Base-by-base conservation (phyloP, 1,140 invertebrate species). In the Tribolium castaneum region DNA sequence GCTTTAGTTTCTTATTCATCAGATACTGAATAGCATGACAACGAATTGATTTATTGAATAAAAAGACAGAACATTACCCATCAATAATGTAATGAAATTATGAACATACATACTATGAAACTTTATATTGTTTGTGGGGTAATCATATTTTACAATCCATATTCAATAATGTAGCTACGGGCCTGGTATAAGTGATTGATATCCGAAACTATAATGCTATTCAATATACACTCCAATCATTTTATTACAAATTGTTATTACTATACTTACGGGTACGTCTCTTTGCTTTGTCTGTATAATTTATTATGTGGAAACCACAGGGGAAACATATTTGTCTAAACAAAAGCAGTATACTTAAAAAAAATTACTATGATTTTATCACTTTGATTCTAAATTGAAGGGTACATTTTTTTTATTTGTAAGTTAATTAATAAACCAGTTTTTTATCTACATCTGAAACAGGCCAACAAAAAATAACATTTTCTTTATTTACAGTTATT, bases 31-130 rank as follows among this genome's bases (percentile, higher is more conserved):
- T 52, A 59, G 54, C 54, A 59, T 59, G 54, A 59, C 54, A 59
- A 59, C 22, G 16, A 25, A 59, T 59, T 59, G 54, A 59, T 59
- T 59, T 59, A 59, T 59, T 19, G 54, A 52, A 52, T 52, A 12
- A 19, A 59, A 59, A 59, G 54, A 59, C 9, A 22, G 54, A 59
- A n/a, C 22, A 59, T 22, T 22, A 59, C 5, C 19, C 22, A 25
- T 59, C 19, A 59, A 59, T 59, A 59, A 59, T 59, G 25, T 59
- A 59, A 16, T 19, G 51, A 19, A 52, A 52, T 52, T 52, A 52
- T 52, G n/a, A n/a, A 45, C 51, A 52, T 14, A 14, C 51, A 52
- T 6, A 51, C 5, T 1, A 52, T 19, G 13, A 52, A 52, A 13
- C 10, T 52, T 13, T 19, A 7, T 52, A 14, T 52, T 52, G 35